phyloP scores from a whole-genome alignment of 2,797 vertebrate species.

The Cichlasoma orientale region DNA sequence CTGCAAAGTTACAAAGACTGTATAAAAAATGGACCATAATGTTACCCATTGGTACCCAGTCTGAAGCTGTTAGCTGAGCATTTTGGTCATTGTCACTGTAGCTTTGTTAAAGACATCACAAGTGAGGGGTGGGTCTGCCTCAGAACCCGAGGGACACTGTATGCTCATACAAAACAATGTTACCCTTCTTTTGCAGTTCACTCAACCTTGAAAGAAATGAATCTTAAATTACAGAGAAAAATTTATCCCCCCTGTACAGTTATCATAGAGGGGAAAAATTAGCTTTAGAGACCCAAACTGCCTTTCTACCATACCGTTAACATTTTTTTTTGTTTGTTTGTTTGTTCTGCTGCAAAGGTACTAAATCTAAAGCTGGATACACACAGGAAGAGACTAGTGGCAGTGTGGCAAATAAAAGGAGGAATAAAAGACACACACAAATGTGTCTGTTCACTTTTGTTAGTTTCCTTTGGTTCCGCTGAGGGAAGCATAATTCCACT shows the following conservation, averaged over 20 bases:
- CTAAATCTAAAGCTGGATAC: background rate
- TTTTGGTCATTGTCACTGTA: background rate
- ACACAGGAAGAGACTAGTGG: background rate
- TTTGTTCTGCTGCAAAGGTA: background rate
- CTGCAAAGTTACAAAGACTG: background rate
- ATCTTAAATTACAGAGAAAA: too few species aligned
- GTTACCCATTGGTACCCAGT: background rate
- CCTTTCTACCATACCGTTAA: background rate
- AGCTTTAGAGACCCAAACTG: background rate
- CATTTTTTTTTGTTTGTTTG: background rate
- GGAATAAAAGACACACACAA: background rate
- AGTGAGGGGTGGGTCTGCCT: background rate
- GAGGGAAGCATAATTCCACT: background rate
- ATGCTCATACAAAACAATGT: background rate
- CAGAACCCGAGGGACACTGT: accelerated
- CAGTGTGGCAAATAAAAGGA: background rate
- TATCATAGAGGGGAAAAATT: accelerated
- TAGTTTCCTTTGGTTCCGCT: background rate
- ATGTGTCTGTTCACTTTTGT: background rate
- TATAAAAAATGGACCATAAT: background rate
- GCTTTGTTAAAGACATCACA: background rate
- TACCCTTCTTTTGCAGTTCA: too few species aligned
- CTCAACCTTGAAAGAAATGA: too few species aligned
- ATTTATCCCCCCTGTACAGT: background rate
- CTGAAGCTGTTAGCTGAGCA: background rate